A percentile compares a stretch with the other conserved stretches of the same genome.
These are phyloP conservation scores for Maniola hyperantus DNA, from an alignment of 2,888 invertebrate genomes.

Conservation along the genomic window DNA sequence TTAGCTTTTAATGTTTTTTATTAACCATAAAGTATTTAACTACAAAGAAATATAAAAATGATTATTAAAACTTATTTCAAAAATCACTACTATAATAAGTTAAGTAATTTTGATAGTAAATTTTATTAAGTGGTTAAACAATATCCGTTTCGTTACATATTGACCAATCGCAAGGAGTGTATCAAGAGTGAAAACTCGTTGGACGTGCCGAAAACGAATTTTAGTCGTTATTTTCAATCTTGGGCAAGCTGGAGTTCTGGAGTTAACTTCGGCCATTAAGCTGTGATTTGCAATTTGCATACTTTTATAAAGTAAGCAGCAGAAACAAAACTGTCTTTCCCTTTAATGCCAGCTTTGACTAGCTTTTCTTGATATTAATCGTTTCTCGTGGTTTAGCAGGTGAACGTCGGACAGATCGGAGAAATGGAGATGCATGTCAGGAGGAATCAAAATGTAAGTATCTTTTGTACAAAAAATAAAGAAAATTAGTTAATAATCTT, in stretches of 20 bases:
- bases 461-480: neutral
- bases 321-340: no score
- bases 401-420: neutral
- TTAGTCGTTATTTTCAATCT: constrained; percentile 44
- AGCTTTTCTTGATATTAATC: no score
- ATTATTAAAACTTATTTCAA: neutral
- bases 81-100: neutral
- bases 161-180: constrained; percentile 40
- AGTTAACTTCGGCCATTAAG: neutral
- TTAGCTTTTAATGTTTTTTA: neutral
- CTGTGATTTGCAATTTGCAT: neutral
- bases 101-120: neutral
- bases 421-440: constrained; percentile 64
- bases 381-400: no score
- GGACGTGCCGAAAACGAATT: constrained; percentile 30
- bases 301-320: neutral
- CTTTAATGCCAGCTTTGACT: no score
- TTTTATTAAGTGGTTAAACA: neutral
- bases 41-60: neutral
- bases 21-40: neutral
- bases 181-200: constrained; percentile 22
- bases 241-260: constrained; percentile 25
- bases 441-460: constrained; percentile 62
- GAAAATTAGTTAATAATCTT: neutral
- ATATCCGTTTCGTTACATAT: constrained; percentile 35